These are phyloP conservation scores for Diachrysia chrysitis DNA, from an alignment of 2,888 invertebrate genomes.

Conservation along the genomic window DNA sequence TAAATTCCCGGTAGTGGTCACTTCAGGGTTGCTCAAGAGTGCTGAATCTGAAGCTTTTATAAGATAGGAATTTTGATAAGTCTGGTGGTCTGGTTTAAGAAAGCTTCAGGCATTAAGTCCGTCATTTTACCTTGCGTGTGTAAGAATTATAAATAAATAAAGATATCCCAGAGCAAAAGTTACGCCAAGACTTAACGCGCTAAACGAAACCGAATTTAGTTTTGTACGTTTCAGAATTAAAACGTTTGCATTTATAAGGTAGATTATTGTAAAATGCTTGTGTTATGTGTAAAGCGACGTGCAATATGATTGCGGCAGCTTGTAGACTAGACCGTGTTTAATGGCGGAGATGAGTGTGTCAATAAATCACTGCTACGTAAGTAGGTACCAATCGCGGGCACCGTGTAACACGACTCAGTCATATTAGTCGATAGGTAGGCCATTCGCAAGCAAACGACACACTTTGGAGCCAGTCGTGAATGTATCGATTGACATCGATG, in stretches of 20 bases:
- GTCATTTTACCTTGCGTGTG: too few relatives aligned
- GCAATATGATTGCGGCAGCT: constrained; percentile 14
- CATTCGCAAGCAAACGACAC: constrained; percentile 63
- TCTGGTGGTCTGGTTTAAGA: too few relatives aligned
- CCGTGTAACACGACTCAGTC: constrained; percentile 40
- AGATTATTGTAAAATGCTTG: background rate
- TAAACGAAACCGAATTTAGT: too few relatives aligned
- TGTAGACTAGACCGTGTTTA: constrained; percentile 19
- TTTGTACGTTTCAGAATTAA: too few relatives aligned
- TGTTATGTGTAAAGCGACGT: background rate
- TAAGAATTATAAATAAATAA: too few relatives aligned
- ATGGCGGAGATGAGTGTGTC: constrained; percentile 23
- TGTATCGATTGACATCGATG: constrained; percentile 74
- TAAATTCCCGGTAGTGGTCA: too few relatives aligned
- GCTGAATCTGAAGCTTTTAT: too few relatives aligned
- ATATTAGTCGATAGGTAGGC: constrained; percentile 58
- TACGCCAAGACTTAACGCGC: too few relatives aligned
- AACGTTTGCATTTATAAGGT: background rate
- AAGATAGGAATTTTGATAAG: too few relatives aligned
- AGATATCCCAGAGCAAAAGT: too few relatives aligned
- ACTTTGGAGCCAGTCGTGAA: constrained; percentile 67
- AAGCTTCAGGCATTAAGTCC: too few relatives aligned
- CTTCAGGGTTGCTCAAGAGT: too few relatives aligned
- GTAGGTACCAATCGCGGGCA: constrained; percentile 27
- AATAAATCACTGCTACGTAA: constrained; percentile 44